Base-by-base conservation (phyloP, 1,140 invertebrate genomes). In the Neodiprion fabricii region DNA sequence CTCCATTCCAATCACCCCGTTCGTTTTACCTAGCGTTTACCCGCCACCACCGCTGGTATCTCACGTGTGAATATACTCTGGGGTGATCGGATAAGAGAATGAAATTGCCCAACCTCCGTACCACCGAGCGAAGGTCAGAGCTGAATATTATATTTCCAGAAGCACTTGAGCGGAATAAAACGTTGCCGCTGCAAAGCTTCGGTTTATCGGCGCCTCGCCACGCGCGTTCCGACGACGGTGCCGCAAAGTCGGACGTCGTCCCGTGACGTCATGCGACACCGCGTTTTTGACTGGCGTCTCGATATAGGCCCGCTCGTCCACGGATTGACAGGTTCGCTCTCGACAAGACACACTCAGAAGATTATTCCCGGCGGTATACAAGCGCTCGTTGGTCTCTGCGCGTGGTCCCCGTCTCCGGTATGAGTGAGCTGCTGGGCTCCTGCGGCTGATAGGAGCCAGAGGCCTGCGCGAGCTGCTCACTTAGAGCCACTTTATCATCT, bases 401-500 rank as follows among this genome's bases (percentile, higher is more conserved):
- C 17, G 17, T 21, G 17, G 17, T 21, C 17, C 17, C 17, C 17
- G 17, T 21, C 17, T 7, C 69, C 61, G 50, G 28, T 14, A 11
- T 40, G 53, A 61, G n/a, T 17, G 53, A 17, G 53, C 53, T 14
- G 53, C 53, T 61, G 5, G n/a, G 53, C 9, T 61, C 53, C 53
- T 61, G 53, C 28, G 28, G 66, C 76, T 80, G 83, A 86, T 83
- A 83, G 76, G 80, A 83, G 79, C 83, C 84, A 86, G 79, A 82
- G 28, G 73, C 77, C 78, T 67, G 40, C 67, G 75, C 75, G 61
- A 61, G 72, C 74, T 75, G 74, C 75, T 79, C 75, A 80, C 79
- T 83, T 79, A 80, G 81, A 85, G 80, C 48, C 82, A 80, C 82
- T 85, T 85, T 85, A 85, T 85, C 83, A 84, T 84, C 78, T 80